phyloP scores from a whole-genome alignment of 2,888 invertebrate genomes.

The Thalpophila matura region DNA sequence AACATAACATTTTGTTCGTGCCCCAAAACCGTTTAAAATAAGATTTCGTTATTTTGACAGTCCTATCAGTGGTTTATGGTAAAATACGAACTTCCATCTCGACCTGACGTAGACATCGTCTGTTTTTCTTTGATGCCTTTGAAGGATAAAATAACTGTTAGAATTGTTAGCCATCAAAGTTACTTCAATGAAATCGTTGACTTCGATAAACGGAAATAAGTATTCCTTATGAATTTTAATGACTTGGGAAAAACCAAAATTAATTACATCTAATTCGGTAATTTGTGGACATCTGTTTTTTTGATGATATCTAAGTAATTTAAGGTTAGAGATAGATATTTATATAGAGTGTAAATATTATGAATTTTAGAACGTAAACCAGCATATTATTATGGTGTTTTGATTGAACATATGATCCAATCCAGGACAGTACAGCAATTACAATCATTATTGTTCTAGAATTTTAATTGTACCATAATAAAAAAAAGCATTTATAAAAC shows the following conservation, averaged over 20 bases:
- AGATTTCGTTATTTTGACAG: conserved; percentile 49
- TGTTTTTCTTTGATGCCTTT: conserved; percentile 30
- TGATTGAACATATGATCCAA: too few relatives aligned
- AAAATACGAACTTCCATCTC: conserved; percentile 45
- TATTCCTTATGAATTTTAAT: too few relatives aligned
- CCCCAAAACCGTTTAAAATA: conserved; percentile 22
- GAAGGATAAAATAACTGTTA: conserved; percentile 17
- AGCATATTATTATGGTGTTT: not conserved
- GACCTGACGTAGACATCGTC: conserved; percentile 26
- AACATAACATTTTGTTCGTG: conserved; percentile 9
- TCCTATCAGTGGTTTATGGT: conserved; percentile 39
- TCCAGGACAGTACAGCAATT: too few relatives aligned
- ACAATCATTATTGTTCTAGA: too few relatives aligned
- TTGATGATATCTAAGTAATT: too few relatives aligned
- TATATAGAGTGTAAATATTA: not conserved
- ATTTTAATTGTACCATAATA: too few relatives aligned
- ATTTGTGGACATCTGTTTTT: too few relatives aligned
- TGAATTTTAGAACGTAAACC: not conserved
- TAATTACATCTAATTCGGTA: too few relatives aligned
- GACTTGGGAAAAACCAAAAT: too few relatives aligned
- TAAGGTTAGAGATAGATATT: too few relatives aligned
- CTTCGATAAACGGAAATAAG: conserved; percentile 1
- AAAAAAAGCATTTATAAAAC: too few relatives aligned
- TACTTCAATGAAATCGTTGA: conserved; percentile 21
- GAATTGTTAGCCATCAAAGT: conserved; percentile 11